A percentile compares a stretch with the other conserved stretches of the same genome.
Evolutionary conservation across 2,113 vertebrate genomes (phyloP).

Genomic region (Phoenicopterus ruber): DNA sequence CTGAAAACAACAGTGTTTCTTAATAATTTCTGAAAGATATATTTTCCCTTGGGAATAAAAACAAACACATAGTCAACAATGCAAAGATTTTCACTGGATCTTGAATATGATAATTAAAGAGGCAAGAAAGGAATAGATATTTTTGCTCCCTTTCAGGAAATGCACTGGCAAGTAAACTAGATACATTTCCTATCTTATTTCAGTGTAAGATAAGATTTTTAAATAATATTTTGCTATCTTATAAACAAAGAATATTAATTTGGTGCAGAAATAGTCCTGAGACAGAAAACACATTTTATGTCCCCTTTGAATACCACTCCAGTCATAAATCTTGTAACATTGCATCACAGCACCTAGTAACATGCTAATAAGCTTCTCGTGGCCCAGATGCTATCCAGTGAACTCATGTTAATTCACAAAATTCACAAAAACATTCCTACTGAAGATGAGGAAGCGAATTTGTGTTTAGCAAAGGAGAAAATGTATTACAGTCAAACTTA

Average conservation of each 20-base stretch:
- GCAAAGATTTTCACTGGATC: not conserved
- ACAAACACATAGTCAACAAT: not conserved
- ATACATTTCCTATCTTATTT: not conserved
- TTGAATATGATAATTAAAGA: not conserved
- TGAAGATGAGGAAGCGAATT: not conserved
- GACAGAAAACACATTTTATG: not conserved
- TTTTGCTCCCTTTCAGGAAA: not conserved
- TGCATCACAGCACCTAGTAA: not conserved
- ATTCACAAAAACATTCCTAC: not conserved
- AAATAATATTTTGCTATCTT: not conserved
- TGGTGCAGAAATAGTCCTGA: not conserved
- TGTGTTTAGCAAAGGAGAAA: not conserved
- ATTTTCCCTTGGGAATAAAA: constrained; percentile 2
- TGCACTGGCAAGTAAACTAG: not conserved
- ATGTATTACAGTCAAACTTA: not conserved
- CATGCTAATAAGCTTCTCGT: rapidly evolving
- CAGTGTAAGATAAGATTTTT: not conserved
- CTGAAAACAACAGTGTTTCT: constrained; percentile 4
- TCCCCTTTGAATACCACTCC: not conserved
- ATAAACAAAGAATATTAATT: not conserved
- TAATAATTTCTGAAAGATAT: constrained; percentile 9
- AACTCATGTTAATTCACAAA: not conserved
- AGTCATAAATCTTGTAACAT: not conserved
- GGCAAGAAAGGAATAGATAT: not conserved
- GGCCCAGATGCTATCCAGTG: not conserved